Base-by-base conservation (phyloP, 2,113 vertebrate genomes). In the Oryctolagus cuniculus region DNA sequence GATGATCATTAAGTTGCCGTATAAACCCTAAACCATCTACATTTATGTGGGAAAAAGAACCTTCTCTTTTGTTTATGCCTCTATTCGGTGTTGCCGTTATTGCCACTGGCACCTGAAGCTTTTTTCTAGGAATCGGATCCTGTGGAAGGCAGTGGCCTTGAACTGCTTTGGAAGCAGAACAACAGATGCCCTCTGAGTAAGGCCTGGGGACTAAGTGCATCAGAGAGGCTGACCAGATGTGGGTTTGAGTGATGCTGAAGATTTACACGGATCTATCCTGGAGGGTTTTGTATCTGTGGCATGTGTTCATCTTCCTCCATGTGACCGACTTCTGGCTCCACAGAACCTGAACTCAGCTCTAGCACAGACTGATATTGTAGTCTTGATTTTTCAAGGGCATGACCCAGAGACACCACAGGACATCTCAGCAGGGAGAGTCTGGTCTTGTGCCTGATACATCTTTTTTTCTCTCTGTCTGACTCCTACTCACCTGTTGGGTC, bases 301-400 rank as follows among this genome's bases (percentile, higher is more conserved):
- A 66, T 87, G 49, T 80, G 58, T 74, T 81, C 38, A 69, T 88
- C 90, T 64, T 87, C 77, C 88, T 91, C 16, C 24, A 8, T 85
- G 49, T 85, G 66, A 77, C 44, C 84, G 38, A 87, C 29, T 17
- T 64, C 22, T 51, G 51, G 27, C 44, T 88, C 29, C 38, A 69
- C 9, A 19, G 75, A 49, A 87, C 21, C 29, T 80, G 29, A n/a
- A 51, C 44, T 51, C 36, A 80, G 49, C 29, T n/a, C 58, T 84
- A 85, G 67, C 53, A 73, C 6, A 27, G 75, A 64, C n/a, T 49
- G 29, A 36, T 91, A 24, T 74, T 82, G 93, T 69, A 70, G 16
- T 63, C 74, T 89, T 80, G 34, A 44, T 49, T 58, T 89, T 11
- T 7, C 55, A 87, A 74, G n/a, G 34, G 6, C 15, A 13, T 7